These are phyloP conservation scores for Camelus dromedarius DNA, from an alignment of 2,113 vertebrate genomes.

Conservation along the genomic window DNA sequence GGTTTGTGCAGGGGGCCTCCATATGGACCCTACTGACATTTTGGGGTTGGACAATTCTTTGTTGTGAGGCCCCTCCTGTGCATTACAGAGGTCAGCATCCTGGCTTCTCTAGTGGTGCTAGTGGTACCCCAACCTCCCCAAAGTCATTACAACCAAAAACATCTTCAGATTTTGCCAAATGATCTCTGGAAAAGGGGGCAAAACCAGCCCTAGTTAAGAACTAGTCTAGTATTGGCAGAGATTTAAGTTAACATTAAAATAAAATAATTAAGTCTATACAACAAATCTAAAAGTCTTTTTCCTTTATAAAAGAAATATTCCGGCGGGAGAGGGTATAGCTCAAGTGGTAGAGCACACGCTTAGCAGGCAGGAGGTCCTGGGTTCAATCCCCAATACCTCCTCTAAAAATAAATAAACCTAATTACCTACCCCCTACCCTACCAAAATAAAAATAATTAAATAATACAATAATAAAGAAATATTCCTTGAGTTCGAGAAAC, in stretches of 20 bases:
- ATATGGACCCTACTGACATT: background rate
- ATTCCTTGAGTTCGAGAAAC: background rate
- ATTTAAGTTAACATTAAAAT: background rate
- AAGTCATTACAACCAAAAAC: background rate
- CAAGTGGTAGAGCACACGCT: too few relatives aligned
- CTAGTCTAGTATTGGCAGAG: background rate
- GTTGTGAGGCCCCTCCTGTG: rapidly evolving
- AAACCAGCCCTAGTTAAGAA: background rate
- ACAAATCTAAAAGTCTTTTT: background rate
- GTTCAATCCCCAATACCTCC: too few relatives aligned
- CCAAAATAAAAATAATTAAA: too few relatives aligned
- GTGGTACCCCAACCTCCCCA: background rate
- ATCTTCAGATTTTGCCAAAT: background rate
- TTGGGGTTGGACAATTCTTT: background rate
- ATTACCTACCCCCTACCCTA: too few relatives aligned
- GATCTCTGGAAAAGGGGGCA: background rate
- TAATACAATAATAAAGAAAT: background rate
- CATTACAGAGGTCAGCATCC: background rate
- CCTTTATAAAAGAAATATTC: background rate
- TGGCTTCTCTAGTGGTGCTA: background rate
- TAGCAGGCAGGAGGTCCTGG: too few relatives aligned
- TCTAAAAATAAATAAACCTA: too few relatives aligned
- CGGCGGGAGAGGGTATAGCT: too few relatives aligned
- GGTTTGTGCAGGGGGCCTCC: background rate
- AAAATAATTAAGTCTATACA: background rate